Percentiles rank a stretch among this genome's conserved stretches.
Conservation (phyloP, 2,113 vertebrate genomes). For the Chlorocebus sabaeus region DNA sequence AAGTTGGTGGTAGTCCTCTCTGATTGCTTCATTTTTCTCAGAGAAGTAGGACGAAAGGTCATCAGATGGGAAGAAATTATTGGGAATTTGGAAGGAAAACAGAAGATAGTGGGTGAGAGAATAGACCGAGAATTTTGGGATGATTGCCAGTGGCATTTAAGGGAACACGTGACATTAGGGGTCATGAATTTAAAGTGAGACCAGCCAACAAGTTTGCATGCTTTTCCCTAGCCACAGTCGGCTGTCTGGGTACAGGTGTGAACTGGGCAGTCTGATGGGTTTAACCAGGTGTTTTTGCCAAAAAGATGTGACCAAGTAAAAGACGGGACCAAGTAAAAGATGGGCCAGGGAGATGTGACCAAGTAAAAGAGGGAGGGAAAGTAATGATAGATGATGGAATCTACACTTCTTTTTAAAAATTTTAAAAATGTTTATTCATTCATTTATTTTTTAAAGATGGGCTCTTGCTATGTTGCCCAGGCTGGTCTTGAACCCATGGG, state of each 20-base stretch:
- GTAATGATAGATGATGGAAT: neutral
- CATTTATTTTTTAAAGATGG: too few species aligned
- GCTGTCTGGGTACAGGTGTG: neutral
- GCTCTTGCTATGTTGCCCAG: too few species aligned
- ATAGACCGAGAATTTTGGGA: neutral
- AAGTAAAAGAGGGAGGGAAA: neutral
- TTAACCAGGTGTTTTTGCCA: neutral
- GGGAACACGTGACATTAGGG: neutral
- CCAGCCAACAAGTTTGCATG: neutral
- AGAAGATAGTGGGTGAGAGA: neutral
- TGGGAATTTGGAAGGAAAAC: neutral
- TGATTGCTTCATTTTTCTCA: neutral
- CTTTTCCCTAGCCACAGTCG: neutral
- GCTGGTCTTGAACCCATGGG: too few species aligned
- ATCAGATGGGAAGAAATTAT: neutral
- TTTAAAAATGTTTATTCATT: too few species aligned
- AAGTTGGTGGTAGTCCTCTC: neutral
- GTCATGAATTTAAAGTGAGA: neutral
- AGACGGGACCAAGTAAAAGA: too few species aligned
- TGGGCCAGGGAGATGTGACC: too few species aligned
- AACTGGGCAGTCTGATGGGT: neutral
- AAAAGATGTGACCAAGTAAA: neutral
- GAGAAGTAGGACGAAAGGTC: neutral
- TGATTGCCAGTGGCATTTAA: neutral
- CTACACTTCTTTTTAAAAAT: neutral